Conservation (phyloP, 2,888 invertebrate genomes). For the Apodemia mormo region DNA sequence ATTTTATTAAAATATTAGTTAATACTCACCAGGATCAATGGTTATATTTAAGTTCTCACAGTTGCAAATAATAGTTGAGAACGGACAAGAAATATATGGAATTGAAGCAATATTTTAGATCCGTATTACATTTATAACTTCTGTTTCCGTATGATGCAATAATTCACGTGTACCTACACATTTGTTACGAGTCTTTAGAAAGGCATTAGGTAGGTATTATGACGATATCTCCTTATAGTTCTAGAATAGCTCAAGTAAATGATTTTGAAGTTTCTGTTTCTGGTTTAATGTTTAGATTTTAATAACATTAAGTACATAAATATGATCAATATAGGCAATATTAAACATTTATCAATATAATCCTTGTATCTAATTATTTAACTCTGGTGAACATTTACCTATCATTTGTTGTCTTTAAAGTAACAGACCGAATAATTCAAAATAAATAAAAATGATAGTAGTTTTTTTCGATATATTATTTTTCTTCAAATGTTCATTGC, state of each 20-base stretch:
- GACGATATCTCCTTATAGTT: background rate
- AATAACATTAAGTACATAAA: background rate
- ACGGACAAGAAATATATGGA: background rate
- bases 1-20: background rate
- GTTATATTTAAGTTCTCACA: background rate
- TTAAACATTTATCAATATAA: too few relatives aligned
- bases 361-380: too few relatives aligned
- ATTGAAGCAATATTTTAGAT: slow-evolving; percentile 15
- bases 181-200: background rate
- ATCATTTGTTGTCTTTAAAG: too few relatives aligned
- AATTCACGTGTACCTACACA: slow-evolving; percentile 9
- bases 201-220: background rate
- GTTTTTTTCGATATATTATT: too few relatives aligned
- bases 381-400: too few relatives aligned
- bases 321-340: background rate
- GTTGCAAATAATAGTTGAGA: slow-evolving; percentile 5
- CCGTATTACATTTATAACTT: slow-evolving; percentile 14
- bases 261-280: background rate
- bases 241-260: background rate
- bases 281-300: background rate
- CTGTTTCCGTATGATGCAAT: slow-evolving; percentile 4
- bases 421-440: too few relatives aligned
- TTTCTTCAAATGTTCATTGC: too few relatives aligned
- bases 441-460: too few relatives aligned
- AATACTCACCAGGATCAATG: background rate